phyloP scores from a whole-genome alignment of 2,797 vertebrate genomes.

The Notolepis coatsorum region DNA sequence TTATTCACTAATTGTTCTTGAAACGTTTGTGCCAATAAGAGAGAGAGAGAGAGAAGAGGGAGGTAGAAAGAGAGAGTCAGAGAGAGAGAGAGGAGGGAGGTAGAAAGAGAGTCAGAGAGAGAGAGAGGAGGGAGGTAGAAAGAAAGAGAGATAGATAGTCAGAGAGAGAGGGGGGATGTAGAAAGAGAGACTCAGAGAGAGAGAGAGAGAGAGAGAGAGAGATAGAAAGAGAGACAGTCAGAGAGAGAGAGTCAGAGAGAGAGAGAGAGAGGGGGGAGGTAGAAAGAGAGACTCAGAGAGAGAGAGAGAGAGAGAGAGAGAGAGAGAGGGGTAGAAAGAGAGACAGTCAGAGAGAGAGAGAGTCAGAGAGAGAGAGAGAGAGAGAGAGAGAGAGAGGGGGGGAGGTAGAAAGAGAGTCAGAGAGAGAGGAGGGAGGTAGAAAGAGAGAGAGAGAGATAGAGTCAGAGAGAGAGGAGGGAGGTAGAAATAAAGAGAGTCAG shows the following conservation, averaged over 20 bases:
- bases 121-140: neutral
- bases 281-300: neutral
- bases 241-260: slow-evolving; percentile 1
- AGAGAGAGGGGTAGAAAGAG: neutral
- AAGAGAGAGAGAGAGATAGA: no score
- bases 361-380: neutral
- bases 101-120: slow-evolving; percentile 19
- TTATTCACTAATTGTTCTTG: no score
- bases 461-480: no score
- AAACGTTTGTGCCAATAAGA: no score
- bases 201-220: slow-evolving; percentile 26
- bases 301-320: slow-evolving; percentile 12
- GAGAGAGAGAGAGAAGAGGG: no score
- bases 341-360: neutral
- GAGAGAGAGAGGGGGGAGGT: neutral
- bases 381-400: no score
- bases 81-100: slow-evolving; percentile 38
- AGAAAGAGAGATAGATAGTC: slow-evolving; percentile 10
- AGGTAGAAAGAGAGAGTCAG: no score
- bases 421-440: no score
- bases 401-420: no score
- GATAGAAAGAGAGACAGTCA: slow-evolving; percentile 14
- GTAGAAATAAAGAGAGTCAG: no score
- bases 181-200: neutral
- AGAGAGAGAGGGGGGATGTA: neutral